Base-by-base conservation (phyloP, 2,888 invertebrate species). In the Zeuzera pyrina region DNA sequence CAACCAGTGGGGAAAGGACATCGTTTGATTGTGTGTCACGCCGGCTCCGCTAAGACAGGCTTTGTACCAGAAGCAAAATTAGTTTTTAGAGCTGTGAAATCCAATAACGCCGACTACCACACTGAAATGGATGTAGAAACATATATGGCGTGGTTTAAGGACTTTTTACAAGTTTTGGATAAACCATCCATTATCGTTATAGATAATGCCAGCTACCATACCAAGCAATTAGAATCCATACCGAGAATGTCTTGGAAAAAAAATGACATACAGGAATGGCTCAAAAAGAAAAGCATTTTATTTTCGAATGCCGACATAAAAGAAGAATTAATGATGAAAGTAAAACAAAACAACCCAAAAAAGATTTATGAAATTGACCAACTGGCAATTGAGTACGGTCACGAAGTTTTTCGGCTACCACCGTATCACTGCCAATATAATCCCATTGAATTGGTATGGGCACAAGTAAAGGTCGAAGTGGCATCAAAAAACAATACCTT, bases 371-470 rank as follows among this genome's bases (percentile, higher is more conserved):
- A 7, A 2, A 12, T 30, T 6, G 30, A 30, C 5, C 30, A 30
- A 30, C 6, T 30, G 19, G 19, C 30, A 11, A 30, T 10, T 11
- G 30, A 30, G 10, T n/a, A 2, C 2, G 30, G 29, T 7, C 19
- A 30, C 12, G 30, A 30, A 19, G 30, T 30, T 3, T 12, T 30
- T 3, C 6, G 30, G n/a, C 22, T 35, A 10, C 31, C 36, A 15
- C 33, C 33, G 2, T 34, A 36, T 23, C 35, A 38, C 15, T 35
- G 33, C 22, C 34, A 34, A 31, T 36, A 39, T 19, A 35, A 36
- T 26, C 30, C 31, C 3, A 30, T 30, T 6, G 30, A 30, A 15
- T 30, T 39, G 24, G 29, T 36, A 13, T 33, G 30, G 26, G 30
- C 33, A 8, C 35, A 35, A 34, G 25, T 27, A 5, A 33, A 33